Evolutionary conservation across 1,140 invertebrate species (phyloP).

Genomic region (Steinernema feltiae): DNA sequence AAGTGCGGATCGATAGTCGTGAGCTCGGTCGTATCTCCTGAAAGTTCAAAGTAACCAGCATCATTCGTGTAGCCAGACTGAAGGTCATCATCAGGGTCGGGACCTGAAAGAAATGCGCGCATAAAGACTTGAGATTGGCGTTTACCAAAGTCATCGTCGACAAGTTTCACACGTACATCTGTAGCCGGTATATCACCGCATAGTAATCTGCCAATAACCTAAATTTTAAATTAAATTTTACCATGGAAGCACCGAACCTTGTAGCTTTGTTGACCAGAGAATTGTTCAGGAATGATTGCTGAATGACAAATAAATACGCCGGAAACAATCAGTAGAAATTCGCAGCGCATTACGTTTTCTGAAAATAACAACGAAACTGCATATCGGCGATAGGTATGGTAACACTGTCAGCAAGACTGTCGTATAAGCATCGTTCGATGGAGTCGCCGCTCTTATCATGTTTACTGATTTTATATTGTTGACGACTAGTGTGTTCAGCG

Average conservation of each 20-base stretch:
- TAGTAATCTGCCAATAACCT: constrained; percentile 47
- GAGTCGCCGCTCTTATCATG: not conserved
- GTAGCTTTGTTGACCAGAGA: constrained; percentile 50
- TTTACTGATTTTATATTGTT: not conserved
- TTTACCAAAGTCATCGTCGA: constrained; percentile 55
- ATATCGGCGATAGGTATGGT: not conserved
- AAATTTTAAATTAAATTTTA: constrained; percentile 15
- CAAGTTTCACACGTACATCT: constrained; percentile 52
- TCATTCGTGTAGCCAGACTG: constrained; percentile 48
- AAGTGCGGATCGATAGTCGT: constrained; percentile 57
- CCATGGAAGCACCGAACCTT: constrained; percentile 29
- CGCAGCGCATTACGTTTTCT: not conserved
- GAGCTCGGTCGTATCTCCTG: constrained; percentile 49
- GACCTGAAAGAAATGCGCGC: constrained; percentile 31
- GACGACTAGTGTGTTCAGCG: not conserved
- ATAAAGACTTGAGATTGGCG: not conserved
- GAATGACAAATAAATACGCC: not conserved
- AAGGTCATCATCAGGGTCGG: constrained; percentile 55
- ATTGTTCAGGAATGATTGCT: constrained; percentile 45
- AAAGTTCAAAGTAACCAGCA: constrained; percentile 45
- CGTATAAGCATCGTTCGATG: not conserved
- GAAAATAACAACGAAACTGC: not conserved
- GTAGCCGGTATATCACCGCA: constrained; percentile 50
- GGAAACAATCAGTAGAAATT: not conserved
- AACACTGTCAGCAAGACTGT: not conserved